Conservation (phyloP, 2,888 invertebrate species). For the Heliconius aoede region DNA sequence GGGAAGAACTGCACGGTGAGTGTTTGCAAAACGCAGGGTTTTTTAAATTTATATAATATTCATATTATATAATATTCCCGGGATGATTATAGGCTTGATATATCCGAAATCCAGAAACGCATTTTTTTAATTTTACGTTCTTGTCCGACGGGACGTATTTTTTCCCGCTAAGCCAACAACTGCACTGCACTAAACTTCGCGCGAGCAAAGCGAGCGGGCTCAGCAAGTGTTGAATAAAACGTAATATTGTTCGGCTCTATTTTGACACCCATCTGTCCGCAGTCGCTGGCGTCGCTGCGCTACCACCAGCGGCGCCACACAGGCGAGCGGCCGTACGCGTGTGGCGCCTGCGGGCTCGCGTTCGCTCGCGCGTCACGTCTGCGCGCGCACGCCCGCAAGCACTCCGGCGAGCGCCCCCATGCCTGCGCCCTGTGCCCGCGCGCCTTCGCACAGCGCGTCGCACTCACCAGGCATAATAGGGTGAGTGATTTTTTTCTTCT, state of each 20-base stretch:
- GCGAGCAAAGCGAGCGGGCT: no score
- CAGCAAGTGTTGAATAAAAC: no score
- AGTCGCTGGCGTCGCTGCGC: constrained; percentile 65
- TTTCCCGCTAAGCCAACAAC: no score
- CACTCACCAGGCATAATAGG: constrained; percentile 69
- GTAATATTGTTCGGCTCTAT: no score
- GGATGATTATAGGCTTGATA: no score
- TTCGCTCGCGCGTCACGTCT: constrained; percentile 65
- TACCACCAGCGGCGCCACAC: constrained; percentile 74
- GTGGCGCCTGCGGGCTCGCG: constrained; percentile 68
- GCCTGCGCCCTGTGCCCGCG: constrained; percentile 61
- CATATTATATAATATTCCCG: no score
- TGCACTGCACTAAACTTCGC: no score
- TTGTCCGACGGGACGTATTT: no score
- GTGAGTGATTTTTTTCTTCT: no score
- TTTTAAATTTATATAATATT: not conserved
- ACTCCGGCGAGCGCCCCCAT: constrained; percentile 72
- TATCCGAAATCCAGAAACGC: no score
- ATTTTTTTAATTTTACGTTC: no score
- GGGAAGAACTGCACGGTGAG: constrained; percentile 72
- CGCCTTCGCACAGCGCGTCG: constrained; percentile 41
- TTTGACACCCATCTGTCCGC: constrained; percentile 13
- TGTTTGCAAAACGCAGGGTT: not conserved
- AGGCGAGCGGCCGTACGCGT: constrained; percentile 67
- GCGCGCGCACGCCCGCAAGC: constrained; percentile 60